Percentiles rank a stretch among this genome's conserved stretches.
Evolutionary conservation across 2,888 invertebrate species (phyloP).

Genomic region (Hirtodrosophila confusa): DNA sequence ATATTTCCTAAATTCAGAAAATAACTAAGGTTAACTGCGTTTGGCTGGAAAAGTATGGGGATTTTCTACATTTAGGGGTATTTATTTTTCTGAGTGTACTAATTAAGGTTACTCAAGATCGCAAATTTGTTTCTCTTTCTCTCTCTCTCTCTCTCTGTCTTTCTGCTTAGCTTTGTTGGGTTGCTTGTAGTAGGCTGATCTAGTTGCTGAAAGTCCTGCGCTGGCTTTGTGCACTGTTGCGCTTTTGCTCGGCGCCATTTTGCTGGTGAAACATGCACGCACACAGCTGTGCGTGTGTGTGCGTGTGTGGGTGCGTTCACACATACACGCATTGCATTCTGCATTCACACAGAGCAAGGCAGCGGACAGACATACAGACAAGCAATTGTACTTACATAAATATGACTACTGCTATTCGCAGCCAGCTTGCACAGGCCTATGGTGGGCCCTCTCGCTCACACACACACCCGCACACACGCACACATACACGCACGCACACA

Average conservation of each 20-base stretch:
- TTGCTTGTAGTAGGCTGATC: too few species aligned
- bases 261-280: background rate
- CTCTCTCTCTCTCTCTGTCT: slow-evolving; percentile 1
- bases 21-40: too few species aligned
- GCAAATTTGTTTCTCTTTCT: background rate
- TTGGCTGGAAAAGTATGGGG: too few species aligned
- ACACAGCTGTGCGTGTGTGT: background rate
- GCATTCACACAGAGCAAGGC: background rate
- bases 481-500: slow-evolving; percentile 5
- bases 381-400: slow-evolving; percentile 7
- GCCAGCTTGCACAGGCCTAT: slow-evolving; percentile 15
- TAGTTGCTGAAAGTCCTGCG: too few species aligned
- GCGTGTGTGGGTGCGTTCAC: too few species aligned
- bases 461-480: slow-evolving; percentile 2
- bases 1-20: too few species aligned
- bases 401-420: slow-evolving; percentile 31
- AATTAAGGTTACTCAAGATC: too few species aligned
- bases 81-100: too few species aligned
- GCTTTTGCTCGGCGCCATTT: background rate
- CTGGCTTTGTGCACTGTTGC: slow-evolving; percentile 4
- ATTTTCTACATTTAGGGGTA: too few species aligned
- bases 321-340: background rate
- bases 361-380: slow-evolving; percentile 19
- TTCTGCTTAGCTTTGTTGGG: background rate
- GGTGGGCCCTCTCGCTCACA: background rate